Conservation (phyloP, 2,113 vertebrate species). For the Galemys pyrenaicus region DNA sequence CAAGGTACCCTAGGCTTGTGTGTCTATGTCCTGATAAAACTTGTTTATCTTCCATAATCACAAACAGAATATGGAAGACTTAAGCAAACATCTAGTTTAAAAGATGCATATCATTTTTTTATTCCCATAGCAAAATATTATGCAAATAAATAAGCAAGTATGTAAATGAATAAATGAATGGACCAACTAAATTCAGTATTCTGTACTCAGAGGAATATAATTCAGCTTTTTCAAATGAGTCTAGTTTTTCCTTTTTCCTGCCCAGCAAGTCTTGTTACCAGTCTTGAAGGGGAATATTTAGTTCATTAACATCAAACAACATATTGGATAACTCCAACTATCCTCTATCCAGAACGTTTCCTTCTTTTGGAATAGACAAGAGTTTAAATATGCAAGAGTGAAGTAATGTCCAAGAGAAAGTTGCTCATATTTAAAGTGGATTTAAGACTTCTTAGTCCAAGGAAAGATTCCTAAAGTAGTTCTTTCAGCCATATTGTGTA, state of each 20-base stretch:
- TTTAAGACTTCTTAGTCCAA: conserved; percentile 1
- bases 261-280: conserved; percentile 32
- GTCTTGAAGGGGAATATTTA: conserved; percentile 40
- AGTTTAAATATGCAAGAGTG: background rate
- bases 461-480: background rate
- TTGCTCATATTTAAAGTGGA: background rate
- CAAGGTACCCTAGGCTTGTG: conserved; percentile 37
- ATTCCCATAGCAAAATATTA: conserved; percentile 61
- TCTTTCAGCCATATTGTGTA: background rate
- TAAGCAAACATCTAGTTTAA: conserved; percentile 57
- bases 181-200: conserved; percentile 38
- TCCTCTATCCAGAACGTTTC: no score
- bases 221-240: conserved; percentile 47
- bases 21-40: conserved; percentile 54
- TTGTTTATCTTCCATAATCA: conserved; percentile 66
- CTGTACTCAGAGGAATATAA: background rate
- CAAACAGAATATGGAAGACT: conserved; percentile 51
- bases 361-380: background rate
- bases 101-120: conserved; percentile 28
- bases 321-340: background rate
- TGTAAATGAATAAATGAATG: conserved; percentile 61
- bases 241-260: conserved; percentile 8
- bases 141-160: conserved; percentile 54
- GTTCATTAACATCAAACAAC: conserved; percentile 28
- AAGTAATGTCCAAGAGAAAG: background rate